Percentiles rank a stretch among this genome's conserved stretches.
These are phyloP conservation scores for Mareca penelope DNA, from an alignment of 2,797 vertebrate species.

Conservation along the genomic window DNA sequence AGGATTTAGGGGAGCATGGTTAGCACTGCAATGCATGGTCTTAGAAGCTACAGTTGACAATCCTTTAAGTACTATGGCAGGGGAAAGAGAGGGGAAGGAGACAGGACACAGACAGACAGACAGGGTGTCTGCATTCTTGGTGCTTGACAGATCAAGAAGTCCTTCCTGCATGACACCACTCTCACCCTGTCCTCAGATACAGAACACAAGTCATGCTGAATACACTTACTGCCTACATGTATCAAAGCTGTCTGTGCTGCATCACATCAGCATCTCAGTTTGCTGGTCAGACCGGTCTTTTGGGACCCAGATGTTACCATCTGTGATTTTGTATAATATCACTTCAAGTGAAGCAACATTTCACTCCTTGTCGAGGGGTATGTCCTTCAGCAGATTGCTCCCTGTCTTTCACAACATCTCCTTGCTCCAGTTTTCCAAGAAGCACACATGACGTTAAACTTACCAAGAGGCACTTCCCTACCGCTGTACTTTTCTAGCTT, in stretches of 20 bases:
- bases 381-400: neutral
- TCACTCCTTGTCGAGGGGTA: neutral
- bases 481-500: neutral
- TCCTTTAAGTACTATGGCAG: neutral
- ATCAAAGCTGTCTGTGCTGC: neutral
- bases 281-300: neutral
- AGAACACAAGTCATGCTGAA: neutral
- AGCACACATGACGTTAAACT: neutral
- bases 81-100: rapidly evolving
- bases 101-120: neutral
- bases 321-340: neutral
- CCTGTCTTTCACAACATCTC: neutral
- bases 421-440: neutral
- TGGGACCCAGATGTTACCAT: neutral
- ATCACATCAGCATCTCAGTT: neutral
- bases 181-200: neutral
- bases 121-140: neutral
- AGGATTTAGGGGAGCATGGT: rapidly evolving
- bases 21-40: rapidly evolving
- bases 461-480: neutral
- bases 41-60: neutral
- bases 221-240: neutral
- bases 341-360: neutral
- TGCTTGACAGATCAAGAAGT: neutral
- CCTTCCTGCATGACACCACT: neutral